Evolutionary conservation across 1,140 invertebrate genomes (phyloP), one percentile per base, ranked within the genome.

Genomic region (Bombus superbus): DNA sequence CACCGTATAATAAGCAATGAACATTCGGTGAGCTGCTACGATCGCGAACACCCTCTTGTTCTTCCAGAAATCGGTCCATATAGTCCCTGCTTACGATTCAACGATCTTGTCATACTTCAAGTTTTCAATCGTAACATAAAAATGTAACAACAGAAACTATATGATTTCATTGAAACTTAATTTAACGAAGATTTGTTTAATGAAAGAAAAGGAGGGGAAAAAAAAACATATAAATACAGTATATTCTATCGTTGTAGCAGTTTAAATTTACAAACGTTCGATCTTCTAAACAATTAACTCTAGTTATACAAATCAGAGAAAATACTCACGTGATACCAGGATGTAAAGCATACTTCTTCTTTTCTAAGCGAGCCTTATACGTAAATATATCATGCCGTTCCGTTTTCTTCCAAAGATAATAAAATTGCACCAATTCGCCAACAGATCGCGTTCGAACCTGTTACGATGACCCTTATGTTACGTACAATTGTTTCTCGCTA

Each of bases 371-470:
- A 44, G 96, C 97, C 94, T 97, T 97, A 91, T 97, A 97, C 10
- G 97, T 97, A 94, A 97, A 98, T 89, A 97, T 97, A 95, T 99
- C 99, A 94, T 99, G 98, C 66, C 99, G 96, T 94, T 99, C 99
- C 73, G 99, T 99, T 95, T 99, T 99, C 95, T 99, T 99, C 99
- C 99, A 99, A 53, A 99, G 96, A 93, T 99, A 99, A 95, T 99
- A 99, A 96, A 99, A 99, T 93, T 99, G 98, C 62, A 99, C 98
- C 72, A 99, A 95, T 95, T 99, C 99, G 44, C 98, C 98, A 42
- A 99, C 98, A n/a, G 98, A 98, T 93, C 99, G 96, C 74, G 98
- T 99, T 92, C 97, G 96, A 35, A 99, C 97, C 97, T 98, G 71
- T 32, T 40, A 83, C 57, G n/a, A 74, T 32, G 81, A 80, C 0